Percentiles rank a stretch among this genome's conserved stretches.
Conservation (phyloP, 2,113 vertebrate species). For the Hipposideros armiger region DNA sequence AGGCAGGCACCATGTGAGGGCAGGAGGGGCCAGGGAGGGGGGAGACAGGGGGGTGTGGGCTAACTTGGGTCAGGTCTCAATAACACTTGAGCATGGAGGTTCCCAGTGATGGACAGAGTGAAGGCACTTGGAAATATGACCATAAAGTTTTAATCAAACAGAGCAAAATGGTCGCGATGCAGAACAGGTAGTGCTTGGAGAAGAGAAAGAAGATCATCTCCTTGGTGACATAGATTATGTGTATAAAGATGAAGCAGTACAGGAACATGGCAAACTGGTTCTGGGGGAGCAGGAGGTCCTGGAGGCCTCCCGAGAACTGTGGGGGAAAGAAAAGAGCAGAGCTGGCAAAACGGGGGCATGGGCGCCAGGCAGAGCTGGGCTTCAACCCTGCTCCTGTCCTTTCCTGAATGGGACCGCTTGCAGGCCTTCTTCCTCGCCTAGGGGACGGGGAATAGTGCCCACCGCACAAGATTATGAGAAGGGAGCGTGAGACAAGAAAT, state of each 20-base stretch:
- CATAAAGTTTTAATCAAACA: constrained; percentile 80
- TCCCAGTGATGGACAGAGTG: constrained; percentile 1
- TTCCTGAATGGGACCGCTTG: background rate
- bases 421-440: background rate
- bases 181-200: constrained; percentile 82
- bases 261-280: constrained; percentile 83
- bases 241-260: constrained; percentile 78
- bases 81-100: background rate
- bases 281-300: constrained; percentile 79
- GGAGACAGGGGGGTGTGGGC: background rate
- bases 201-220: constrained; percentile 82
- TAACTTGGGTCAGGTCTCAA: background rate
- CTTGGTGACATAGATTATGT: constrained; percentile 79
- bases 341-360: background rate
- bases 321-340: constrained; percentile 1
- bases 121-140: constrained; percentile 76
- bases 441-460: background rate
- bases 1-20: background rate
- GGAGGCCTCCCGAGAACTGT: constrained; percentile 76
- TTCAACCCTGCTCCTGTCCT: background rate
- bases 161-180: constrained; percentile 72
- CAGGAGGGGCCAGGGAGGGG: background rate
- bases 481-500: background rate
- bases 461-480: background rate
- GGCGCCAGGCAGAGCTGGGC: background rate